phyloP scores from a whole-genome alignment of 1,140 invertebrate species.

The Medauroidea extradentata region DNA sequence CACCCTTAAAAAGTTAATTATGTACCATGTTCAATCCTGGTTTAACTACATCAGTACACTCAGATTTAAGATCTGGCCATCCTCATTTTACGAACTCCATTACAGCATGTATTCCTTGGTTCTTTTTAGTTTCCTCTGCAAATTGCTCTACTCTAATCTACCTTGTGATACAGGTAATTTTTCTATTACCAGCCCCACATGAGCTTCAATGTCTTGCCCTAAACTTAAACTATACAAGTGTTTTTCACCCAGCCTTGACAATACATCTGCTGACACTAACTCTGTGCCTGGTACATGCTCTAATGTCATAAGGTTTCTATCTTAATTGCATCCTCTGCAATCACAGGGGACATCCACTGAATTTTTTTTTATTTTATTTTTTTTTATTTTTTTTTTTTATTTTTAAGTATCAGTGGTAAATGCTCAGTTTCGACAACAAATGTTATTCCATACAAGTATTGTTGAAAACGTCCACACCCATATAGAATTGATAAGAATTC shows the following conservation, averaged over 20 bases:
- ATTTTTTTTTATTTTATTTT: no score
- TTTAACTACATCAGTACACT: slow-evolving; percentile 24
- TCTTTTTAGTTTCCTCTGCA: slow-evolving; percentile 26
- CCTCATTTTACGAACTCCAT: slow-evolving; percentile 29
- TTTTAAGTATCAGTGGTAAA: slow-evolving; percentile 28
- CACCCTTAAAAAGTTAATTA: slow-evolving; percentile 36
- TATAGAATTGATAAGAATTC: slow-evolving; percentile 16
- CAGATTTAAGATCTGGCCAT: slow-evolving; percentile 38
- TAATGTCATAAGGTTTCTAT: slow-evolving; percentile 27
- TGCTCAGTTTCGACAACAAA: slow-evolving; percentile 33
- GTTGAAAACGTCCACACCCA: slow-evolving; percentile 36
- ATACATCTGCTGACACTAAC: slow-evolving; percentile 4
- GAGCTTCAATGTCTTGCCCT: background rate
- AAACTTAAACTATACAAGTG: background rate
- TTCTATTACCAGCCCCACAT: background rate
- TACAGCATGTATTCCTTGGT: slow-evolving; percentile 26
- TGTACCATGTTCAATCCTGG: slow-evolving; percentile 32
- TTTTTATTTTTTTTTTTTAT: no score
- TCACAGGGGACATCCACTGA: slow-evolving; percentile 19
- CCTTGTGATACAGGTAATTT: slow-evolving; percentile 2
- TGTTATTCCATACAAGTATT: slow-evolving; percentile 35
- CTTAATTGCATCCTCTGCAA: slow-evolving; percentile 27
- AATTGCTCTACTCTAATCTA: slow-evolving; percentile 29
- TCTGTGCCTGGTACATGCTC: slow-evolving; percentile 26
- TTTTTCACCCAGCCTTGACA: background rate